Evolutionary conservation across 53 echinoderm and acorn worm genomes (phyloP).

Genomic region (Luidia sarsii): DNA sequence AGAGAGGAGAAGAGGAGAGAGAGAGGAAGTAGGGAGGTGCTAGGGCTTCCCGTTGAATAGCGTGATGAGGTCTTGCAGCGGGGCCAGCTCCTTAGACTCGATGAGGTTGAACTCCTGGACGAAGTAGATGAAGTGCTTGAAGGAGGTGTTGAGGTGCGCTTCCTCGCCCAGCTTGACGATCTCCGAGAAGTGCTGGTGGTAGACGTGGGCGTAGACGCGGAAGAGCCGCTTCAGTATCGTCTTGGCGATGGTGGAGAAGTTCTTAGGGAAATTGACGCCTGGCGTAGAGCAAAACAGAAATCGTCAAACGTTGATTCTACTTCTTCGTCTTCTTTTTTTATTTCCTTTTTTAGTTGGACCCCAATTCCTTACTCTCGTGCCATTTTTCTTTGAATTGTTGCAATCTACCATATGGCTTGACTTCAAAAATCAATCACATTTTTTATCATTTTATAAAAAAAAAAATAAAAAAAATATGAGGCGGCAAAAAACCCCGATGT

Average conservation of each 20-base stretch:
- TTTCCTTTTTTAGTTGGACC: neutral
- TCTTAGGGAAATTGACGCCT: slow-evolving; percentile 99
- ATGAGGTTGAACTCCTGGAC: slow-evolving; percentile 99
- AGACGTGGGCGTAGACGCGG: slow-evolving; percentile 98
- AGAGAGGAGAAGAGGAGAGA: too few species aligned
- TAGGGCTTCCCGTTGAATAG: slow-evolving; percentile 51
- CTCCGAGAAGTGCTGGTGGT: slow-evolving; percentile 98
- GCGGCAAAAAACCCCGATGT: too few species aligned
- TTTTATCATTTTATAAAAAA: too few species aligned
- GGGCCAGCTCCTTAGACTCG: slow-evolving; percentile 93
- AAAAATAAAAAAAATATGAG: too few species aligned
- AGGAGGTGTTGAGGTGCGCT: slow-evolving; percentile 99
- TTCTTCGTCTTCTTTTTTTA: neutral
- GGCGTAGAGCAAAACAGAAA: slow-evolving; percentile 7
- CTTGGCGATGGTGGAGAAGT: slow-evolving; percentile 97
- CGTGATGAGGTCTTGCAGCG: slow-evolving; percentile 90
- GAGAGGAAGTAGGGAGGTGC: too few species aligned
- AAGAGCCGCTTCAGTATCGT: slow-evolving; percentile 99
- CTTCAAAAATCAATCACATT: too few species aligned
- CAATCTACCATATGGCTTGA: too few species aligned
- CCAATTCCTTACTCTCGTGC: too few species aligned
- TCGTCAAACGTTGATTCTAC: slow-evolving; percentile 91
- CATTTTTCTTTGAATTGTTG: too few species aligned
- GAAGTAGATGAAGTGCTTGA: slow-evolving; percentile 99
- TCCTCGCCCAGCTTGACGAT: slow-evolving; percentile 88